Conservation (phyloP, 2,113 vertebrate genomes). For the Cyanistes caeruleus region DNA sequence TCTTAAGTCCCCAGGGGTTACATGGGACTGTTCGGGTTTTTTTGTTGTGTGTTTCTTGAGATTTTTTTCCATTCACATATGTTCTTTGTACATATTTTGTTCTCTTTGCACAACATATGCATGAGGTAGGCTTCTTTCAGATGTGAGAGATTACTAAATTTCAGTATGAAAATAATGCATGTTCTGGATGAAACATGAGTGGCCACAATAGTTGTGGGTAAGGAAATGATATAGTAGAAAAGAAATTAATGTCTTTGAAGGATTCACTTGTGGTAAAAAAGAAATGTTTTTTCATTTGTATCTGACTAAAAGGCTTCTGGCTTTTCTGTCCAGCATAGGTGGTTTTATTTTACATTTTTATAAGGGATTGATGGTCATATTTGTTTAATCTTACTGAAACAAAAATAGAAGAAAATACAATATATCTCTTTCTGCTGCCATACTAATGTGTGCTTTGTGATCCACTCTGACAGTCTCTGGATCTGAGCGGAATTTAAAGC, state of each 20-base stretch:
- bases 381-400: not conserved
- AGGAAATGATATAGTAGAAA: not conserved
- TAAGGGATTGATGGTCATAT: not conserved
- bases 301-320: not conserved
- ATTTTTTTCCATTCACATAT: not conserved
- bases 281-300: not conserved
- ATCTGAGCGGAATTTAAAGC: not conserved
- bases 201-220: not conserved
- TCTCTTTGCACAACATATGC: not conserved
- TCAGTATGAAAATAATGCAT: not conserved
- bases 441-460: not conserved
- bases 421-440: not conserved
- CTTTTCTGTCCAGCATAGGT: not conserved
- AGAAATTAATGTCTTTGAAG: not conserved
- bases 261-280: not conserved
- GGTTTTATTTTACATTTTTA: not conserved
- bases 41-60: not conserved
- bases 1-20: not conserved
- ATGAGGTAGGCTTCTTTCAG: not conserved
- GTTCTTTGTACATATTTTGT: not conserved
- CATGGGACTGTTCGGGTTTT: rapidly evolving
- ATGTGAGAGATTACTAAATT: not conserved
- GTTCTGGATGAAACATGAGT: not conserved
- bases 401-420: not conserved
- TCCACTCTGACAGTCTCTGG: not conserved